Evolutionary conservation across 2,113 vertebrate genomes (phyloP).

Genomic region (Oncorhynchus kisutch): DNA sequence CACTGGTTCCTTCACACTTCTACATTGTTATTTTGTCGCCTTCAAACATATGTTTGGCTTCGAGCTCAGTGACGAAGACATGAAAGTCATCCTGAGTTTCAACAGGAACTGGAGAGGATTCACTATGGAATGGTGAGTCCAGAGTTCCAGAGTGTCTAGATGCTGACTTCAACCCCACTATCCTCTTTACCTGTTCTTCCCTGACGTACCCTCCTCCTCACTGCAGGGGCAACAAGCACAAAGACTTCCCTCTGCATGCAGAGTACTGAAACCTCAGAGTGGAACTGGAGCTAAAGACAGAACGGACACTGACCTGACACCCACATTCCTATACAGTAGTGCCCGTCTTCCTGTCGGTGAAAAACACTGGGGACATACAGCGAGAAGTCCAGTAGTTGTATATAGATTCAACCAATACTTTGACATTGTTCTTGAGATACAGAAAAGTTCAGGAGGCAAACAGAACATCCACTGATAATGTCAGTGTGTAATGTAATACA

Average conservation of each 20-base stretch:
- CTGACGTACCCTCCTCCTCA: neutral
- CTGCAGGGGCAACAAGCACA: conserved; percentile 64
- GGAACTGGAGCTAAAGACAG: neutral
- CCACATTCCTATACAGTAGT: neutral
- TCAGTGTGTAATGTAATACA: no score
- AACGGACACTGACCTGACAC: neutral
- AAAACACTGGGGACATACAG: neutral
- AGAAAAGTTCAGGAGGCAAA: neutral
- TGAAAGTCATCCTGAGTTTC: no score
- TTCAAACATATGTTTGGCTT: conserved; percentile 84
- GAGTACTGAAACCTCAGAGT: conserved; percentile 49
- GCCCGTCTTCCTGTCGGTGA: neutral
- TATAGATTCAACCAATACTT: neutral
- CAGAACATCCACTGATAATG: no score
- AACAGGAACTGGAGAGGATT: no score
- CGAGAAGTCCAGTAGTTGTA: neutral
- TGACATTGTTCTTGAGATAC: neutral
- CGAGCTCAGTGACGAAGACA: no score
- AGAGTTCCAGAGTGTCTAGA: no score
- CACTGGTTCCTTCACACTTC: no score
- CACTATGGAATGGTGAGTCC: no score
- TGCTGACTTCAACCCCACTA: neutral
- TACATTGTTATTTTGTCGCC: no score
- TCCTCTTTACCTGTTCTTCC: neutral
- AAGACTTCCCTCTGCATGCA: conserved; percentile 63